A percentile compares a stretch with the other conserved stretches of the same genome.
Conservation (phyloP, 2,113 vertebrate species). For the Lucifuga dentata region DNA sequence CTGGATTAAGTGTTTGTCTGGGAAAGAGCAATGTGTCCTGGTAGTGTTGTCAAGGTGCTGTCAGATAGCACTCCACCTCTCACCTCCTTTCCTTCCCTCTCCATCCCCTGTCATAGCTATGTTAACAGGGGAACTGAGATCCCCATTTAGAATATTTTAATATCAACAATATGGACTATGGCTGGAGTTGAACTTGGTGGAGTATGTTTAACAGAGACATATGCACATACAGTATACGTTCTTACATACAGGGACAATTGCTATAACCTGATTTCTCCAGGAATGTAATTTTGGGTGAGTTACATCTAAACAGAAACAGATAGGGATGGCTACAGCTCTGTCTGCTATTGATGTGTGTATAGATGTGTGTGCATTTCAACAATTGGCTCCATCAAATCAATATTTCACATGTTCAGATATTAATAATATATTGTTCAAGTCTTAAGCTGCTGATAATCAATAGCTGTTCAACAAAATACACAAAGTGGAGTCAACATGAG, state of each 20-base stretch:
- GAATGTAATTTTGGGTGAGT: too few species aligned
- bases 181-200: background rate
- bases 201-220: too few species aligned
- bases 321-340: too few species aligned
- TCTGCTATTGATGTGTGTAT: too few species aligned
- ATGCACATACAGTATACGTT: background rate
- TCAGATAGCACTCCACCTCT: slow-evolving; percentile 56
- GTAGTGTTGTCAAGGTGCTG: slow-evolving; percentile 67
- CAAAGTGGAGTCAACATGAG: too few species aligned
- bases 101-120: slow-evolving; percentile 45
- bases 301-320: too few species aligned
- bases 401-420: slow-evolving; percentile 1
- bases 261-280: too few species aligned
- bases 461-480: background rate
- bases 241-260: background rate
- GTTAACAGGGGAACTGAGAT: slow-evolving; percentile 29
- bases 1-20: slow-evolving; percentile 74
- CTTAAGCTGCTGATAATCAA: background rate
- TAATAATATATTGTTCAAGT: slow-evolving; percentile 4
- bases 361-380: too few species aligned
- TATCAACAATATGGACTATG: slow-evolving; percentile 24
- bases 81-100: slow-evolving; percentile 47
- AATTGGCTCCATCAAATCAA: too few species aligned
- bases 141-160: slow-evolving; percentile 30
- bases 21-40: slow-evolving; percentile 61